phyloP scores from a whole-genome alignment of 2,888 invertebrate genomes.

The Drosophila anomalipes region DNA sequence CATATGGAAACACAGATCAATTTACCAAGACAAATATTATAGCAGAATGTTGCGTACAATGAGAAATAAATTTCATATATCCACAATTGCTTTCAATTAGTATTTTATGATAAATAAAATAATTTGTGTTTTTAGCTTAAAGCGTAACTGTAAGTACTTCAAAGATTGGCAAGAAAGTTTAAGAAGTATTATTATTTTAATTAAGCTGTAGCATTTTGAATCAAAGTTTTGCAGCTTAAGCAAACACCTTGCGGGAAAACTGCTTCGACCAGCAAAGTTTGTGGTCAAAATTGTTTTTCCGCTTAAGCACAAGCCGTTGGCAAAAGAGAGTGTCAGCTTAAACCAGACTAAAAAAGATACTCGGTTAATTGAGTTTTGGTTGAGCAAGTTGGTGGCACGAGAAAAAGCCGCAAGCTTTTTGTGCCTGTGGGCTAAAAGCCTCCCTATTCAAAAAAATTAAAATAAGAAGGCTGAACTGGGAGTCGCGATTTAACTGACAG shows the following conservation, averaged over 20 bases:
- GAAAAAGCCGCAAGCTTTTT: conserved; percentile 49
- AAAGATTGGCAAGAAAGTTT: background rate
- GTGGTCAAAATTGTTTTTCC: conserved; percentile 12
- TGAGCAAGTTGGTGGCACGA: conserved; percentile 17
- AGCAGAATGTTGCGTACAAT: background rate
- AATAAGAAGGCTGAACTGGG: conserved; percentile 49
- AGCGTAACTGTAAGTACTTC: background rate
- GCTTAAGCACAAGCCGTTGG: conserved; percentile 3
- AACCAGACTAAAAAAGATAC: conserved; percentile 20
- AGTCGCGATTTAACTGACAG: conserved; percentile 30
- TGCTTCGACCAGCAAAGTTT: background rate
- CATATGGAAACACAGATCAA: background rate
- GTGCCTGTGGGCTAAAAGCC: conserved; percentile 14
- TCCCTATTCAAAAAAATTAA: background rate
- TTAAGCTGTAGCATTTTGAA: background rate
- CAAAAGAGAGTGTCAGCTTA: conserved; percentile 1
- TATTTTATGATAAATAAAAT: background rate
- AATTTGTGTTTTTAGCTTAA: background rate
- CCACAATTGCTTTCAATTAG: background rate
- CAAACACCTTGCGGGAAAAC: conserved; percentile 7
- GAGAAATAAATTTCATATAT: background rate
- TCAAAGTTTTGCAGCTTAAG: conserved; percentile 7
- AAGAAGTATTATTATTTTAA: conserved; percentile 1
- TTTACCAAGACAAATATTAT: background rate
- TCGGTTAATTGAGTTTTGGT: conserved; percentile 65